These are phyloP conservation scores for Arbacia lixula DNA, from an alignment of 53 echinoderm and acorn worm genomes.

Conservation along the genomic window DNA sequence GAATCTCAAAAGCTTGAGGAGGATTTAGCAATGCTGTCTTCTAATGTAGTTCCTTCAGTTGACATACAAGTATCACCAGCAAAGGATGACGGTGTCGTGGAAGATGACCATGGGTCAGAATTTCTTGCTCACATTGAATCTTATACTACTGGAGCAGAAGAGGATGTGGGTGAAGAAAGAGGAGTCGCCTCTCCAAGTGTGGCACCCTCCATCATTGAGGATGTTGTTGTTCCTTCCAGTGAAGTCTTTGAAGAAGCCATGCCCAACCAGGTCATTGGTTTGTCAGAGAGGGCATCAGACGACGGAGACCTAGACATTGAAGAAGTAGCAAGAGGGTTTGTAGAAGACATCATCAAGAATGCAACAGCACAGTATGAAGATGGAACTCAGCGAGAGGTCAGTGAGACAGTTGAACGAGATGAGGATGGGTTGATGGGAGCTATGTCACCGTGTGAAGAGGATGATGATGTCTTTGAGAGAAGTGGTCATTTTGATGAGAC, in stretches of 20 bases:
- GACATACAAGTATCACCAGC: constrained; percentile 39
- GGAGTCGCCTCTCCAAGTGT: not conserved
- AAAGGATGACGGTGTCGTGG: constrained; percentile 11
- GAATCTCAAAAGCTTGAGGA: constrained; percentile 34
- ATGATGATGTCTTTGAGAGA: constrained; percentile 50
- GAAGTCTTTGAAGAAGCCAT: not conserved
- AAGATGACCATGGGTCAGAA: constrained; percentile 51
- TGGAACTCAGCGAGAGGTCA: not conserved
- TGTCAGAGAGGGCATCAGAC: too few relatives aligned
- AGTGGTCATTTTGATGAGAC: constrained; percentile 7
- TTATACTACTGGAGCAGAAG: not conserved
- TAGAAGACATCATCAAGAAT: constrained; percentile 10
- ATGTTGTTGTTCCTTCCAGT: constrained; percentile 13
- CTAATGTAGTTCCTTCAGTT: constrained; percentile 33
- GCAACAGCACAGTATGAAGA: constrained; percentile 8
- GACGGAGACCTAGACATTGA: constrained; percentile 2
- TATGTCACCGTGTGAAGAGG: not conserved
- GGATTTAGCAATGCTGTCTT: constrained; percentile 28
- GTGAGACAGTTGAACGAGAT: not conserved
- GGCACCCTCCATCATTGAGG: constrained; percentile 11
- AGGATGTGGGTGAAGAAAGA: not conserved
- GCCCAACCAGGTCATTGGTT: not conserved
- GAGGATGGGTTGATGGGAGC: not conserved
- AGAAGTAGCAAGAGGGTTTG: constrained; percentile 14
- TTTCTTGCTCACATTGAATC: constrained; percentile 15